These are phyloP conservation scores for Edolisoma coerulescens DNA, from an alignment of 2,113 vertebrate species.

Conservation along the genomic window DNA sequence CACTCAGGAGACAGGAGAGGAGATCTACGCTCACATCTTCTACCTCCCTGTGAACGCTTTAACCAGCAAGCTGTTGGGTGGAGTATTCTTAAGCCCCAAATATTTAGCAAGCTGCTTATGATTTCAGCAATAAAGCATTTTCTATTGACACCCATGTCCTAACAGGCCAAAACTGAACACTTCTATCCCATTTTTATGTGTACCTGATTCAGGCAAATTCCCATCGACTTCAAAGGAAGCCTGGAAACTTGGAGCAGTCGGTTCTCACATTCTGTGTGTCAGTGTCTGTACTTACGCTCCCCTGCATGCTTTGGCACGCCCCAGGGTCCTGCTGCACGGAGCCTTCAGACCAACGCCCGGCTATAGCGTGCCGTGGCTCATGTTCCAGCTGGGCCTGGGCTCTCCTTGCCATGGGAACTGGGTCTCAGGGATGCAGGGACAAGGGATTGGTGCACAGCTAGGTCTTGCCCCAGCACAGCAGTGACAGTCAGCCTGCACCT, in stretches of 20 bases:
- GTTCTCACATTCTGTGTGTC: constrained; percentile 13
- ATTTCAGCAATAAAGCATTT: not conserved
- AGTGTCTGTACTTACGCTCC: not conserved
- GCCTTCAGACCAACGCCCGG: not conserved
- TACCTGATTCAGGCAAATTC: not conserved
- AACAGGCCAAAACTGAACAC: constrained; percentile 12
- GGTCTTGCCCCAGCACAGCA: not conserved
- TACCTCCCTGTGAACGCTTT: not conserved
- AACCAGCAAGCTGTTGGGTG: not conserved
- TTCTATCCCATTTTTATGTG: not conserved
- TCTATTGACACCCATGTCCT: not conserved
- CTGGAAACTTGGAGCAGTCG: not conserved
- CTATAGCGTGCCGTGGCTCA: not conserved
- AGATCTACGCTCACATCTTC: not conserved
- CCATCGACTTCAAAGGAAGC: constrained; percentile 42
- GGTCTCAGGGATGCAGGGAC: not conserved
- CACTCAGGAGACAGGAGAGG: not conserved
- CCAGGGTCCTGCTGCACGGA: not conserved
- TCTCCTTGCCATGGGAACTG: not conserved
- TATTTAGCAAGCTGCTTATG: not conserved
- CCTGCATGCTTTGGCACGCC: not conserved
- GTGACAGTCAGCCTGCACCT: not conserved
- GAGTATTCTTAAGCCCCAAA: not conserved
- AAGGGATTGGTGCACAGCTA: not conserved
- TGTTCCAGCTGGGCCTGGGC: not conserved